Base-by-base conservation (phyloP, 2,888 invertebrate species). In the Chaitophorus viminalis region DNA sequence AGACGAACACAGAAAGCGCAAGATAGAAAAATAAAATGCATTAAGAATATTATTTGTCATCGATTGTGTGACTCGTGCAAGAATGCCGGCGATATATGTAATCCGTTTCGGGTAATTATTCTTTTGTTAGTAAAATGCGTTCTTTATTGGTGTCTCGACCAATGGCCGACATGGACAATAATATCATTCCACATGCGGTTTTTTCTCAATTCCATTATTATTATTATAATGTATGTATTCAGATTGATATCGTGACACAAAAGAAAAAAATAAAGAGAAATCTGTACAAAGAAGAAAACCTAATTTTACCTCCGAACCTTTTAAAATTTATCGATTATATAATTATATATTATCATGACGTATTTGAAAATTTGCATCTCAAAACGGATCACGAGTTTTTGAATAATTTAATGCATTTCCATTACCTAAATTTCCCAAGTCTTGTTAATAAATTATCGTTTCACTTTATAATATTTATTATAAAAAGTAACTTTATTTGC, bases 1-100 rank as follows among this genome's bases (percentile, higher is more conserved):
- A 86, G 78, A 86, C 78, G 78, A 72, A 36, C 31, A 65, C 31
- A 65, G 36, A 77, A 85, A 68, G 68, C 68, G 77, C 78, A 60
- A 72, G 78, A 78, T 54, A 29, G 39, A 81, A 39, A 83, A 46
- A 46, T 46, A 46, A 46, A 78, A 79, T 87, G 81, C 79, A 87
- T 87, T 87, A 87, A 87, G 74, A 87, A 87, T 87, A 87, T 87
- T 87, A 87, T 87, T 87, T 87, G 87, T 87, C 87, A 87, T 87
- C 87, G 87, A 87, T 87, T 87, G 87, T 79, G 87, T 79, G 87
- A 87, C 81, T 87, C 87, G 87, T 87, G 87, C 87, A 87, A 87
- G 87, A 87, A 87, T 87, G 87, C 87, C 78, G 68, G 68, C 85
- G 77, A 87, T 81, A 87, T 87, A 39, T 74, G 79, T 87, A 87